Evolutionary conservation across 2,113 vertebrate species (phyloP), one percentile per base, ranked within the genome.

Genomic region (Neotoma lepida): DNA sequence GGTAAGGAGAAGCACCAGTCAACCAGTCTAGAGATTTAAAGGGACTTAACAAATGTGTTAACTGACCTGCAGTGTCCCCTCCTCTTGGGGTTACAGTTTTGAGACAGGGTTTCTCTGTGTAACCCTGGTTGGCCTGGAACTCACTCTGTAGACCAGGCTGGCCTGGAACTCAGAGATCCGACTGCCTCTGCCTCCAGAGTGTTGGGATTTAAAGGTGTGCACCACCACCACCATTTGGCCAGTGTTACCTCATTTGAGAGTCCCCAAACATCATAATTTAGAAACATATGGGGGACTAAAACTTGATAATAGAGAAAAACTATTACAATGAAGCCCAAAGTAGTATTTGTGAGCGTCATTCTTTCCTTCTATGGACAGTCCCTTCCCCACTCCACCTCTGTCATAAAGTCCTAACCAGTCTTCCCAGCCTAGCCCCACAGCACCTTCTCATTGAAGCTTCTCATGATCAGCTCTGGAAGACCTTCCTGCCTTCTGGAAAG

Each of bases 251-350:
- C 30, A 13, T 93, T 76, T 63, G 76, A 95, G 54, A 94, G 26
- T 39, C 44, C 46, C 86, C 71, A 92, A 87, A 68, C n/a, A 89
- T 13, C 63, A 78, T 80, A 54, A 86, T 80, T 96, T 63, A 84
- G 74, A 95, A 86, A 92, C 49, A 63, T 10, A 63, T 1, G 51
- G 41, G 35, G 49, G 17, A 88, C 46, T 84, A 18, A 46, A 66
- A 66, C 24, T 39, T 95, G 73, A 73, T 15, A 73, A 85, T 12
- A 93, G 12, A 33, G 18, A 46, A 70, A 76, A 76, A 71, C 54
- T 39, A 71, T 9, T 74, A 81, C 14, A 84, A 61, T 92, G 46
- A 80, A 68, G 90, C 54, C 71, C 88, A n/a, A 84, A 63, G 90
- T 93, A 90, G 78, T 9, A 22, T 89, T 28, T 64, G 51, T 46